Evolutionary conservation across 64 coral and sea anemone genomes (phyloP).

Genomic region (Porites australiensis): DNA sequence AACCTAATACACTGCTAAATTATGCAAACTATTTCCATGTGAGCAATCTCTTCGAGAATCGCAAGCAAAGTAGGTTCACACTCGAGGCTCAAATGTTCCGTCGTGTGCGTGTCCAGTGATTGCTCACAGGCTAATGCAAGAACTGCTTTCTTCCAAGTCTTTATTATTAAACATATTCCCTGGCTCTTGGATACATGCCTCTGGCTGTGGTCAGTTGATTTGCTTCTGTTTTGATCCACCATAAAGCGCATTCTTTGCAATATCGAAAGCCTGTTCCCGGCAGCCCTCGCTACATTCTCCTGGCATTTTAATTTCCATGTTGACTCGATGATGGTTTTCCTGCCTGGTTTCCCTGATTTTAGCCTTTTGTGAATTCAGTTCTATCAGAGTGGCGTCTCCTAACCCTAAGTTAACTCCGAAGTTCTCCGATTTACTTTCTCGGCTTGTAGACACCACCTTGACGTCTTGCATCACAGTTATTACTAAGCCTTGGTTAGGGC

Average conservation of each 20-base stretch:
- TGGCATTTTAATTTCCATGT: not conserved
- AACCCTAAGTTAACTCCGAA: conserved; percentile 4
- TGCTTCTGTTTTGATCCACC: conserved; percentile 20
- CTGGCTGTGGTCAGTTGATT: not conserved
- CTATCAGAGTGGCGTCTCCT: not conserved
- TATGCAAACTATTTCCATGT: too few relatives aligned
- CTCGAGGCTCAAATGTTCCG: too few relatives aligned
- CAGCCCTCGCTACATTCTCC: conserved; percentile 13
- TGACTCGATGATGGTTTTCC: conserved; percentile 21
- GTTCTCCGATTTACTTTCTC: conserved; percentile 26
- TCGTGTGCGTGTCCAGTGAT: too few relatives aligned
- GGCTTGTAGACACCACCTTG: not conserved
- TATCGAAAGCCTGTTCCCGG: conserved; percentile 13
- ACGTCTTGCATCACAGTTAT: conserved; percentile 50
- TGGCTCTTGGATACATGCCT: too few relatives aligned
- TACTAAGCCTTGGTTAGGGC: conserved; percentile 44
- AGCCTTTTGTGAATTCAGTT: not conserved
- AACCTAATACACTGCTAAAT: too few relatives aligned
- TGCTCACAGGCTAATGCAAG: too few relatives aligned
- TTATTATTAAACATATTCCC: too few relatives aligned
- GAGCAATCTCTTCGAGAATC: too few relatives aligned
- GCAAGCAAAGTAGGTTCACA: too few relatives aligned
- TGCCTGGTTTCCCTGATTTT: conserved; percentile 11
- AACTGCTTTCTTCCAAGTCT: too few relatives aligned
- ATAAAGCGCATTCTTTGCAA: conserved; percentile 25